Conservation (phyloP, 2,113 vertebrate genomes). For the Macheiramphus alcinus region DNA sequence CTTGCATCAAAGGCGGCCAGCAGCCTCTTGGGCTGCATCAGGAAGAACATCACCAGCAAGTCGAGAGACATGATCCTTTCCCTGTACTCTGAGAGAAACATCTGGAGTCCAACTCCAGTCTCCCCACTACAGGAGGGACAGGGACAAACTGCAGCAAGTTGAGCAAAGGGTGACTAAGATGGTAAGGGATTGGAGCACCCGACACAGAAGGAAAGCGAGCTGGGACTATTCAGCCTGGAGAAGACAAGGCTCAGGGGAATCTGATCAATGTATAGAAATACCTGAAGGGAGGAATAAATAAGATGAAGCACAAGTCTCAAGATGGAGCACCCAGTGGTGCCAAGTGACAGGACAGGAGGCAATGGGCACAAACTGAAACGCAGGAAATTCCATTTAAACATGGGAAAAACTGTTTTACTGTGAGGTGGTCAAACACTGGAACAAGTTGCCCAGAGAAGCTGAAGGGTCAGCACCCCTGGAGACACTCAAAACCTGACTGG, state of each 20-base stretch:
- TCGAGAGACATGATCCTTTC: not conserved
- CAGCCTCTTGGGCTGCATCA: not conserved
- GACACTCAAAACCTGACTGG: not conserved
- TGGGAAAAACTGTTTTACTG: not conserved
- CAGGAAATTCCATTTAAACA: not conserved
- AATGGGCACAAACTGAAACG: not conserved
- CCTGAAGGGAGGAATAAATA: not conserved
- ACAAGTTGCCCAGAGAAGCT: not conserved
- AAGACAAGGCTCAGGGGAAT: not conserved
- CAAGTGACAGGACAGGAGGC: not conserved
- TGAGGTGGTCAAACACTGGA: not conserved
- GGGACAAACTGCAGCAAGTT: not conserved
- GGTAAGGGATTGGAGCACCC: not conserved
- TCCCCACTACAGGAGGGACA: not conserved
- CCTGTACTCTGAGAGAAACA: not conserved
- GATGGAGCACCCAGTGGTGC: not conserved
- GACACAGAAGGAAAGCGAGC: fast-evolving
- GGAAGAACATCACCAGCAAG: not conserved
- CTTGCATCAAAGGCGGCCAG: not conserved
- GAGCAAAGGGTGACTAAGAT: not conserved
- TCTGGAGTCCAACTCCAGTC: not conserved
- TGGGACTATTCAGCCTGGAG: not conserved
- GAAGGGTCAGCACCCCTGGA: not conserved
- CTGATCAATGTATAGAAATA: not conserved
- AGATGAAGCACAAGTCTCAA: not conserved